These are phyloP conservation scores for Brachyistius frenatus DNA, from an alignment of 2,113 vertebrate species.

Conservation along the genomic window DNA sequence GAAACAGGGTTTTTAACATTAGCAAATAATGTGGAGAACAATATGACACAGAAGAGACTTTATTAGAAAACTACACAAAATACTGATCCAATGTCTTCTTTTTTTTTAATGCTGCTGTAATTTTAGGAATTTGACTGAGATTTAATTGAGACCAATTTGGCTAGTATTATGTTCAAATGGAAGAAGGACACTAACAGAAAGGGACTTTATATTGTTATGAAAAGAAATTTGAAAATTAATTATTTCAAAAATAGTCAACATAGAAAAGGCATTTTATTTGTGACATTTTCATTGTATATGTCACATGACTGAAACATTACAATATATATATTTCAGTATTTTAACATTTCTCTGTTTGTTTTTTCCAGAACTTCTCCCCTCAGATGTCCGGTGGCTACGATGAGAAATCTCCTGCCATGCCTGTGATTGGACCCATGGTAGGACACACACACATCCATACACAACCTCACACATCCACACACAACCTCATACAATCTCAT, in stretches of 20 bases:
- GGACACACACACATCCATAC: background rate
- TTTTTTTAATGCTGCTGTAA: no score
- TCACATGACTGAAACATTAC: background rate
- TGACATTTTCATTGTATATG: background rate
- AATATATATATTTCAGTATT: background rate
- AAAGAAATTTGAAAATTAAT: no score
- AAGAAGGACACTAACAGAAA: no score
- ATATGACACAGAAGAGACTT: no score
- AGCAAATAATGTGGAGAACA: no score
- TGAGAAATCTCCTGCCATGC: conserved; percentile 89
- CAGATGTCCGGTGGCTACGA: conserved; percentile 94
- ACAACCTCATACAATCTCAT: background rate
- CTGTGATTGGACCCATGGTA: conserved; percentile 95
- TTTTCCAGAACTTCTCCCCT: conserved; percentile 93
- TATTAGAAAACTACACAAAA: no score
- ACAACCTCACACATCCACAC: background rate
- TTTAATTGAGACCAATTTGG: background rate
- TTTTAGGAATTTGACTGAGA: no score
- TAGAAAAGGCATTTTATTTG: background rate
- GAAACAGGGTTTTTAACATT: no score
- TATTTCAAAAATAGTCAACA: no score
- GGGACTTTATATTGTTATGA: no score
- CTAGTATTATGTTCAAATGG: background rate
- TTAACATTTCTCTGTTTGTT: conserved; percentile 6
- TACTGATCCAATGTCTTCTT: no score